Conservation (phyloP, 53 echinoderm and acorn worm genomes). For the Apostichopus leukothele region DNA sequence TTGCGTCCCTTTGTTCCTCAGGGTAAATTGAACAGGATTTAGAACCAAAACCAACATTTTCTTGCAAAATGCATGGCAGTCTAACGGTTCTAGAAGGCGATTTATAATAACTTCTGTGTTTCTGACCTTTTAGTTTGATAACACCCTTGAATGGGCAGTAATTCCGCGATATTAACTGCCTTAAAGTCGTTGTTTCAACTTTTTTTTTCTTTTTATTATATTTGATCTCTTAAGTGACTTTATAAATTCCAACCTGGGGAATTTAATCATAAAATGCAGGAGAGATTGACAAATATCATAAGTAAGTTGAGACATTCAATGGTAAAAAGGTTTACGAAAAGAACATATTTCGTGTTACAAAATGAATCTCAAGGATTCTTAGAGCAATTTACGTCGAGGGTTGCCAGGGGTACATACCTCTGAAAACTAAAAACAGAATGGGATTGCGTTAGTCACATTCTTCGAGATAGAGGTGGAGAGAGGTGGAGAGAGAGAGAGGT, state of each 20-base stretch:
- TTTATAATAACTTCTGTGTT: too few species aligned
- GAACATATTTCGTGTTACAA: background rate
- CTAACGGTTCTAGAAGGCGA: too few species aligned
- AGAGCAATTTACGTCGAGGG: background rate
- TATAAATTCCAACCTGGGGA: background rate
- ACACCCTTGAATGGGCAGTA: background rate
- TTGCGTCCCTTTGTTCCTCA: too few species aligned
- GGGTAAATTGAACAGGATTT: too few species aligned
- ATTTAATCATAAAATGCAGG: background rate
- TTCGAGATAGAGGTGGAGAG: background rate
- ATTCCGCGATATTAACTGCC: background rate
- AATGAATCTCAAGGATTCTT: background rate
- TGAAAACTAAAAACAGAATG: background rate
- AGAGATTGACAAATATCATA: background rate
- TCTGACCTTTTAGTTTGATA: background rate
- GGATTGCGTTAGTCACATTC: background rate
- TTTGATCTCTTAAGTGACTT: background rate
- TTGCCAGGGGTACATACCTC: background rate
- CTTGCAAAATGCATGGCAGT: too few species aligned
- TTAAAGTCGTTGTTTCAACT: background rate
- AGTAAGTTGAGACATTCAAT: background rate
- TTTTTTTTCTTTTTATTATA: background rate
- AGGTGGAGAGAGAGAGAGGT: too few species aligned
- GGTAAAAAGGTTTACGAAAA: background rate
- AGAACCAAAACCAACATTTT: too few species aligned